phyloP scores from a whole-genome alignment of 2,888 invertebrate genomes.

The Melanotus villosus region DNA sequence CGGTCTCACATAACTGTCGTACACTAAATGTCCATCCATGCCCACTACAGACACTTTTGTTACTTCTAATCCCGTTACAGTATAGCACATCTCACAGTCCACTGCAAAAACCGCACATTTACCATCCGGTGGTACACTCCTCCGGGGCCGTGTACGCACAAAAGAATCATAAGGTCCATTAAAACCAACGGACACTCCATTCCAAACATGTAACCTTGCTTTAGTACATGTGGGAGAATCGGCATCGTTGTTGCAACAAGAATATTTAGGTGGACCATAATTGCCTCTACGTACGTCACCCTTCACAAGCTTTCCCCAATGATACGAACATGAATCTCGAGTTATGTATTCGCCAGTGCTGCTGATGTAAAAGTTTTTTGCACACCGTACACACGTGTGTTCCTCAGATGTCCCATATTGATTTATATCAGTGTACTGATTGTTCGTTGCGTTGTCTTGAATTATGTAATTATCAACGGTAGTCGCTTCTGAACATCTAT shows the following conservation, averaged over 20 bases:
- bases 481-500: too few species aligned
- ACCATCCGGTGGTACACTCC: conserved; percentile 67
- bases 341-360: conserved; percentile 80
- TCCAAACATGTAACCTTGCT: conserved; percentile 83
- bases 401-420: too few species aligned
- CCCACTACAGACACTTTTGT: conserved; percentile 89
- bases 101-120: conserved; percentile 80
- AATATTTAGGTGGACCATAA: conserved; percentile 64
- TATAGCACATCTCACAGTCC: conserved; percentile 98
- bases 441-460: too few species aligned
- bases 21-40: conserved; percentile 81
- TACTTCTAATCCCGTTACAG: conserved; percentile 87
- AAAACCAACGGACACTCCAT: conserved; percentile 77
- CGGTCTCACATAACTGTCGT: conserved; percentile 89
- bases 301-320: conserved; percentile 85
- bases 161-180: conserved; percentile 83
- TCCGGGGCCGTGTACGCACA: conserved; percentile 71
- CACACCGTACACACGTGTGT: conserved; percentile 78
- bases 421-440: too few species aligned
- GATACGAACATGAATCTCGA: conserved; percentile 85
- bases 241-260: conserved; percentile 75
- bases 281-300: conserved; percentile 54
- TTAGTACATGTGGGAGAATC: conserved; percentile 76
- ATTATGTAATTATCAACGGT: neutral
- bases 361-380: conserved; percentile 79